phyloP scores from a whole-genome alignment of 1,140 invertebrate species.

The Cherax quadricarinatus region DNA sequence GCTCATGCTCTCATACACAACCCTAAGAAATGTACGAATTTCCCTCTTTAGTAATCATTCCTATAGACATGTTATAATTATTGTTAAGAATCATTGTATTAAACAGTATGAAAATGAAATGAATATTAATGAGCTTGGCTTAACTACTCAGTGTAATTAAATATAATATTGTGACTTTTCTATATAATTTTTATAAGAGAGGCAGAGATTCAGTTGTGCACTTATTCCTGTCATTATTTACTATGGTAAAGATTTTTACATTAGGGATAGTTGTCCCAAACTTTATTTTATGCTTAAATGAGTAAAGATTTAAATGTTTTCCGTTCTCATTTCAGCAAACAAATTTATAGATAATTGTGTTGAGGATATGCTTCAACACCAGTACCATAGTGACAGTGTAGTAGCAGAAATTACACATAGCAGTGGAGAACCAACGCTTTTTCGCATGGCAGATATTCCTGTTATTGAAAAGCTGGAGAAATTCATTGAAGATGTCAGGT shows the following conservation, averaged over 20 bases:
- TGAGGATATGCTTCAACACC: constrained; percentile 87
- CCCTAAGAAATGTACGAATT: constrained; percentile 79
- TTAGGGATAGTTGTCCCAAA: no score
- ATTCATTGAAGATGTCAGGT: constrained; percentile 99
- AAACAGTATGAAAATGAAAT: no score
- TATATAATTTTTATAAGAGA: no score
- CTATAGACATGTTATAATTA: no score
- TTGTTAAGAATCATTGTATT: no score
- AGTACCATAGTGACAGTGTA: constrained; percentile 84
- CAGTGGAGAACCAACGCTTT: constrained; percentile 77
- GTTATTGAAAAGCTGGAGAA: constrained; percentile 96
- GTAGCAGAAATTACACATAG: constrained; percentile 85
- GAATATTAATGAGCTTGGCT: no score
- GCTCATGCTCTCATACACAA: constrained; percentile 94
- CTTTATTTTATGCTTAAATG: neutral
- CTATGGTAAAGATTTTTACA: no score
- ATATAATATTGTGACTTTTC: no score
- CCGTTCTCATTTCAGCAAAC: constrained; percentile 80
- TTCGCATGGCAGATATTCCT: constrained; percentile 84
- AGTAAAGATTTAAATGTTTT: constrained; percentile 73
- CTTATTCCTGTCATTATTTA: no score
- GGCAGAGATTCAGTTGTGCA: no score
- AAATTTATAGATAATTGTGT: constrained; percentile 66
- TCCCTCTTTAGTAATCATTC: no score
- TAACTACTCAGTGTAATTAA: no score